Evolutionary conservation across 2,888 invertebrate species (phyloP), one percentile per base, ranked within the genome.

Genomic region (Cyrtodaria siliqua): DNA sequence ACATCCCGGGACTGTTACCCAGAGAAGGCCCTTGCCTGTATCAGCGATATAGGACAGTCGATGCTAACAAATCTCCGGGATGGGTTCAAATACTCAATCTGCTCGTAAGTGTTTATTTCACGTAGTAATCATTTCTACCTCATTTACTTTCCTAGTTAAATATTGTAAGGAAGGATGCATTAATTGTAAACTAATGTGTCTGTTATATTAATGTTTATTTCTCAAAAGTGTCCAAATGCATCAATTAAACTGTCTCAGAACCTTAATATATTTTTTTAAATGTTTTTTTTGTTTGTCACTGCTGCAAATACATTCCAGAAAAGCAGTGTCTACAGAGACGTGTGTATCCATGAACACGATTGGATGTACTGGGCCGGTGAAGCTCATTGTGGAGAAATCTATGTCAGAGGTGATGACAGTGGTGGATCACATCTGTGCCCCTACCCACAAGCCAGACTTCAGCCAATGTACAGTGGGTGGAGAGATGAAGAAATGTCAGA

Each of bases 101-200:
- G 79, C 66, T 79, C 74, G 79, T 79, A 73, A 79, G 79, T 79
- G 53, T 53, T 26, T 26, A 9, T 8, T 9, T 53, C 4, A n/a
- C n/a, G n/a, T n/a, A n/a, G n/a, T n/a, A n/a, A n/a, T n/a, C n/a
- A n/a, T n/a, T n/a, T n/a, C n/a, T n/a, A n/a, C n/a, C n/a, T n/a
- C n/a, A n/a, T n/a, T n/a, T n/a, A n/a, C n/a, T n/a, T n/a, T n/a
- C n/a, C n/a, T n/a, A n/a, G n/a, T n/a, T n/a, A n/a, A n/a, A n/a
- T n/a, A n/a, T n/a, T n/a, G n/a, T n/a, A n/a, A n/a, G n/a, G n/a
- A n/a, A n/a, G n/a, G n/a, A n/a, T n/a, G n/a, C n/a, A n/a, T n/a
- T n/a, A n/a, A n/a, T n/a, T n/a, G n/a, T n/a, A n/a, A n/a, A n/a
- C n/a, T n/a, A n/a, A n/a, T n/a, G n/a, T n/a, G n/a, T n/a, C n/a